Evolutionary conservation across 2,113 vertebrate species (phyloP).

Genomic region (Sminthopsis crassicaudata): DNA sequence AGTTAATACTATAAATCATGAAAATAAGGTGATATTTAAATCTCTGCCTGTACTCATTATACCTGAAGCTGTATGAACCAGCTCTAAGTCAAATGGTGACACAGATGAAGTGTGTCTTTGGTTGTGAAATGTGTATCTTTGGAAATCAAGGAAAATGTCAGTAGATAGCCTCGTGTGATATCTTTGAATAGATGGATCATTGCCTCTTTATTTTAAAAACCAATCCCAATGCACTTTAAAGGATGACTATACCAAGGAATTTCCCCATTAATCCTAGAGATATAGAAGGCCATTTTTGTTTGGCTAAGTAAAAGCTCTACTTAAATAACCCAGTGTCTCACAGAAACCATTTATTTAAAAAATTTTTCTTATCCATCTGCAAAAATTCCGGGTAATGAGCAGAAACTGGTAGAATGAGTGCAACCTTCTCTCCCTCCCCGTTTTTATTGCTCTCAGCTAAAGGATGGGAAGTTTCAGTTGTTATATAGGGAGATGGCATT

Average conservation of each 20-base stretch:
- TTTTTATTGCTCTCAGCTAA: background rate
- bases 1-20: background rate
- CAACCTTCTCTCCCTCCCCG: conserved; percentile 4
- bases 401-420: background rate
- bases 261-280: background rate
- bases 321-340: background rate
- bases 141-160: background rate
- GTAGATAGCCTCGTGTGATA: background rate
- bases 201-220: background rate
- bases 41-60: background rate
- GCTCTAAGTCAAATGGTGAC: background rate
- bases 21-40: background rate
- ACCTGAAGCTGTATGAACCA: background rate
- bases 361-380: background rate
- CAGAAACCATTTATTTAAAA: conserved; percentile 10
- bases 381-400: conserved; percentile 13
- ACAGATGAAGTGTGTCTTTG: background rate
- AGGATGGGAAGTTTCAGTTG: background rate
- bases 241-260: background rate
- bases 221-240: background rate
- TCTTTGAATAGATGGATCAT: background rate
- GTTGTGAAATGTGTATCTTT: background rate
- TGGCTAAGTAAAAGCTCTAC: background rate
- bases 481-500: background rate
- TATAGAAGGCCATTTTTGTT: background rate